Evolutionary conservation across 2,888 invertebrate genomes (phyloP), one percentile per base, ranked within the genome.

Genomic region (Galerucella pusilla): DNA sequence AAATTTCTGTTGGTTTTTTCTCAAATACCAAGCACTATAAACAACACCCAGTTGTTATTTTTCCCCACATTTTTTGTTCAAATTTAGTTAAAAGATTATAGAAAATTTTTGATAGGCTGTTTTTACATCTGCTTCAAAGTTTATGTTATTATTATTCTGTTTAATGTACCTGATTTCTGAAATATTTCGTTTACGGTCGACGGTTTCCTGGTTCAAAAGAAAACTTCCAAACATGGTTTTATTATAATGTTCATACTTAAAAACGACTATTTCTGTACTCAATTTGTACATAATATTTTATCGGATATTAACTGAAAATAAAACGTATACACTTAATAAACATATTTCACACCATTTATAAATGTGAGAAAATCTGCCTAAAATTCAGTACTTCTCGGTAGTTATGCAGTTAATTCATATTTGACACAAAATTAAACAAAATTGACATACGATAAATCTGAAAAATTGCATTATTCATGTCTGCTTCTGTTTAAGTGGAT

Each of bases 401-500:
- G 52, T 10, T 35, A 60, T 12, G 35, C 71, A 52, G 60, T 64
- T 46, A 64, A 71, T 64, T 20, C 64, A n/a, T 52, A 63, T 70
- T 65, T 65, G 64, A 64, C 57, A 42, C 25, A 57, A 68, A 64
- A 54, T 54, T 25, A 71, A 71, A 64, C 64, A 71, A 54, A 52
- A 2, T 16, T 71, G 57, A 71, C 45, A 64, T 52, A 46, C 25
- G 71, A 71, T 64, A 57, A 64, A 52, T 63, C 11, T 61, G n/a
- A 2, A 20, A 16, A 2, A 7, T 16, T 57, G 54, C 16, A 20
- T 57, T 57, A 9, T 9, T 20, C 6, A 57, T 16, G 14, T 5
- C 11, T n/a, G 14, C 52, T 52, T n/a, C 46, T 52, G 54, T 16
- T 16, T 10, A 57, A 57, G 2, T 9, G 7, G 54, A 57, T 57